A percentile compares a stretch with the other conserved stretches of the same genome.
phyloP scores from a whole-genome alignment of 2,888 invertebrate species.

The Caenorhabditis sulstoni region DNA sequence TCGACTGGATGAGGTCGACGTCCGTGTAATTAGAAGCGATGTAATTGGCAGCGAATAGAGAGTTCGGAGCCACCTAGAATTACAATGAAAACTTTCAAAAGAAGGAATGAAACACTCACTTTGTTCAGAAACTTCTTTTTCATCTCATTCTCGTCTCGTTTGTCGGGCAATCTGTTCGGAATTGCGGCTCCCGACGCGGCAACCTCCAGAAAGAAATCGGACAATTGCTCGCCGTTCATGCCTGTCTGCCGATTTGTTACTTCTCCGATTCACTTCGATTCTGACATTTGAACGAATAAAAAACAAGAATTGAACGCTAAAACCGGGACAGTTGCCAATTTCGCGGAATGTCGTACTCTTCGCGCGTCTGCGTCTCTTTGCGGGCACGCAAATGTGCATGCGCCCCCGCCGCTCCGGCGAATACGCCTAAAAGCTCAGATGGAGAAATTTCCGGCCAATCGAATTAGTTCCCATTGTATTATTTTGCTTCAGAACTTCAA shows the following conservation, averaged over 20 bases:
- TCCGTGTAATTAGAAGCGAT: constrained; percentile 77
- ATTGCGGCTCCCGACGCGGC: constrained; percentile 33
- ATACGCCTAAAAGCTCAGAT: too few relatives aligned
- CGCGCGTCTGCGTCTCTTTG: constrained; percentile 22
- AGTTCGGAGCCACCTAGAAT: constrained; percentile 55
- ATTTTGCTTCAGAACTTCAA: too few relatives aligned
- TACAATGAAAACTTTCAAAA: background rate
- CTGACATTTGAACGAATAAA: constrained; percentile 1
- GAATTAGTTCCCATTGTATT: too few relatives aligned
- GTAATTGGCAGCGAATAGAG: constrained; percentile 71
- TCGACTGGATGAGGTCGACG: constrained; percentile 73
- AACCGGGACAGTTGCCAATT: constrained; percentile 16
- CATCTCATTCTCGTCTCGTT: constrained; percentile 41
- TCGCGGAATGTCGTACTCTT: constrained; percentile 25
- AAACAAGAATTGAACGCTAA: background rate
- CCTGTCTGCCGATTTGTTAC: background rate
- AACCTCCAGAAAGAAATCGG: constrained; percentile 70
- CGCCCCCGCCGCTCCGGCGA: too few relatives aligned
- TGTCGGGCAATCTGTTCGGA: constrained; percentile 37
- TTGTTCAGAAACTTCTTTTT: constrained; percentile 57
- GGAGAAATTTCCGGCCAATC: too few relatives aligned
- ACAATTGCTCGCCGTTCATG: constrained; percentile 73
- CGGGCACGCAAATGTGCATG: too few relatives aligned
- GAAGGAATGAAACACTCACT: constrained; percentile 18
- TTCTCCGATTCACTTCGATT: background rate